Conservation (phyloP, 2,888 invertebrate species). For the Rutpela maculata region DNA sequence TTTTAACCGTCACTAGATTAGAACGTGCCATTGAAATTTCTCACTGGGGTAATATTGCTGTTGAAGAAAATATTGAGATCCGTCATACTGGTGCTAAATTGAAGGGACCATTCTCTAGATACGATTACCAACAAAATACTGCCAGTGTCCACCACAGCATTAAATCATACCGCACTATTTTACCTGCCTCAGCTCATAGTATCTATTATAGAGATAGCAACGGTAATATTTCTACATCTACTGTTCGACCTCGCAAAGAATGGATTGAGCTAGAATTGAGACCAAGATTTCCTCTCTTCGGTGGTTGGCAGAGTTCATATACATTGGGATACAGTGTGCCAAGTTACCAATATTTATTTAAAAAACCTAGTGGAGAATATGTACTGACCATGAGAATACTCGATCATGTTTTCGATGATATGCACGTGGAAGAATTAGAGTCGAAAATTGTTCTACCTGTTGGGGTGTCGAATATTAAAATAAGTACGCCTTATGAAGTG, state of each 20-base stretch:
- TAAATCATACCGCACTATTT: constrained; percentile 90
- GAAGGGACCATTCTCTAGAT: constrained; percentile 96
- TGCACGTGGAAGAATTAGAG: constrained; percentile 92
- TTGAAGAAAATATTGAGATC: constrained; percentile 95
- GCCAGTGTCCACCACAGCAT: constrained; percentile 92
- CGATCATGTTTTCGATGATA: constrained; percentile 98
- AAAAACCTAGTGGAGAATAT: constrained; percentile 83
- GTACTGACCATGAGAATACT: constrained; percentile 94
- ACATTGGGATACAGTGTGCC: constrained; percentile 95
- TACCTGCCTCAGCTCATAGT: constrained; percentile 93
- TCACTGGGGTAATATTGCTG: constrained; percentile 99
- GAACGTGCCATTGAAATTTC: constrained; percentile 92
- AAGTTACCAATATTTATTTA: constrained; percentile 95
- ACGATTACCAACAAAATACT: constrained; percentile 96
- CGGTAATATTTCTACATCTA: constrained; percentile 98
- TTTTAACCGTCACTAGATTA: constrained; percentile 92
- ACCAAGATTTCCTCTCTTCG: constrained; percentile 97
- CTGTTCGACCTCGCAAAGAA: constrained; percentile 91
- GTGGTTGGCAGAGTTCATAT: constrained; percentile 99
- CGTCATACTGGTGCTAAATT: constrained; percentile 94
- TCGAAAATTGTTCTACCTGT: constrained; percentile 96
- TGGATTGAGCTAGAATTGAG: constrained; percentile 96
- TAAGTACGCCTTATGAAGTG: constrained; percentile 89
- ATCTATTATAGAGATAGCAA: constrained; percentile 99
- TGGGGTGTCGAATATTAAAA: constrained; percentile 87